phyloP scores from a whole-genome alignment of 1,140 invertebrate species.

The Drosophila repleta region DNA sequence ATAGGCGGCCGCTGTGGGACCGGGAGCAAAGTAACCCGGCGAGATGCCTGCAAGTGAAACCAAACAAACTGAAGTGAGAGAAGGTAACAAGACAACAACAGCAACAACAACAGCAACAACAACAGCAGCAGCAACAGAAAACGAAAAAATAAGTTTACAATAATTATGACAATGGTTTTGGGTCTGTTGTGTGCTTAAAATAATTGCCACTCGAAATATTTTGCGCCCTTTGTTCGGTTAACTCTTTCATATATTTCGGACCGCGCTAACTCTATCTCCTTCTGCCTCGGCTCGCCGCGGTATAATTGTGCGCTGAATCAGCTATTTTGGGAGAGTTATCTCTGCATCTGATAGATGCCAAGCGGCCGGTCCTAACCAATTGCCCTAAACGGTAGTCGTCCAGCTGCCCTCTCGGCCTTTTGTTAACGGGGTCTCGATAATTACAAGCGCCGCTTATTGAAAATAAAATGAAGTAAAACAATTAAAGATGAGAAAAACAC shows the following conservation, averaged over 20 bases:
- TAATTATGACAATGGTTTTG: conserved; percentile 52
- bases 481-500: neutral
- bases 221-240: conserved; percentile 63
- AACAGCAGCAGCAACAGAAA: neutral
- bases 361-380: conserved; percentile 60
- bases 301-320: conserved; percentile 79
- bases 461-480: neutral
- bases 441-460: conserved; percentile 79
- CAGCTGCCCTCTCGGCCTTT: conserved; percentile 61
- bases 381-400: conserved; percentile 78
- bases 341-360: conserved; percentile 56
- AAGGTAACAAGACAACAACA: conserved; percentile 25
- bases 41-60: conserved; percentile 80
- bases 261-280: neutral
- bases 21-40: conserved; percentile 83
- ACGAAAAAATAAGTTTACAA: conserved; percentile 51
- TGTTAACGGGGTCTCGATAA: conserved; percentile 57
- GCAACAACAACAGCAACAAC: neutral
- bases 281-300: neutral
- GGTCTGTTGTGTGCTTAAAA: conserved; percentile 68
- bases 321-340: conserved; percentile 63
- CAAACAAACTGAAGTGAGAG: conserved; percentile 34
- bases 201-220: conserved; percentile 82
- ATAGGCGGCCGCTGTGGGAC: conserved; percentile 83
- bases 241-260: conserved; percentile 70